Base-by-base conservation (phyloP, 2,888 invertebrate genomes). In the Pseudoips prasinana region DNA sequence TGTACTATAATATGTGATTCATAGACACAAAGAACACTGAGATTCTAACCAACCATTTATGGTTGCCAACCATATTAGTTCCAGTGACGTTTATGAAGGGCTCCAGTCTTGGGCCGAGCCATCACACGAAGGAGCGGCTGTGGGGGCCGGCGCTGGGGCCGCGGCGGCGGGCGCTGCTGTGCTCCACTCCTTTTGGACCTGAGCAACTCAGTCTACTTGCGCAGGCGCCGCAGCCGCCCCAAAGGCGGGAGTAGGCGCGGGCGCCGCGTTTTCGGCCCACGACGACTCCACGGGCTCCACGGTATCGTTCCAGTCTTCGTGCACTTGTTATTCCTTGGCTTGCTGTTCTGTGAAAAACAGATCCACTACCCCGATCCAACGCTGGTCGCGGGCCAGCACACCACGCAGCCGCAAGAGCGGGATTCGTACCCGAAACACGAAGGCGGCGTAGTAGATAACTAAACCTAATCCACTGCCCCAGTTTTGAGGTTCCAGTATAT, bases 331-430 rank as follows among this genome's bases (percentile, higher is more conserved):
- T 81, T 96, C 96, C 85, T 96, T 96, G 29, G 94, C 94, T 25
- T 94, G 95, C 65, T 96, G 96, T 76, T 98, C 98, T 65, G 98
- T 98, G 95, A 99, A 99, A 95, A 98, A 99, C 71, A 99, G 91
- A 86, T 99, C 99, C 0, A 98, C 98, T 60, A 99, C 99, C 26
- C 99, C 96, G 45, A 97, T 97, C 98, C 99, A 99, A 55, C 97
- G 96, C n/a, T n/a, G n/a, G n/a, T n/a, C n/a, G n/a, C n/a, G n/a
- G n/a, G n/a, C n/a, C n/a, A n/a, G n/a, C n/a, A n/a, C n/a, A n/a
- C n/a, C n/a, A n/a, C n/a, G n/a, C n/a, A n/a, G n/a, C n/a, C n/a
- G n/a, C n/a, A n/a, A n/a, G n/a, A n/a, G n/a, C n/a, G n/a, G n/a
- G n/a, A n/a, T n/a, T n/a, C n/a, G n/a, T n/a, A n/a, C n/a, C n/a